phyloP scores from a whole-genome alignment of 1,140 invertebrate genomes.

The Helicoverpa zea region DNA sequence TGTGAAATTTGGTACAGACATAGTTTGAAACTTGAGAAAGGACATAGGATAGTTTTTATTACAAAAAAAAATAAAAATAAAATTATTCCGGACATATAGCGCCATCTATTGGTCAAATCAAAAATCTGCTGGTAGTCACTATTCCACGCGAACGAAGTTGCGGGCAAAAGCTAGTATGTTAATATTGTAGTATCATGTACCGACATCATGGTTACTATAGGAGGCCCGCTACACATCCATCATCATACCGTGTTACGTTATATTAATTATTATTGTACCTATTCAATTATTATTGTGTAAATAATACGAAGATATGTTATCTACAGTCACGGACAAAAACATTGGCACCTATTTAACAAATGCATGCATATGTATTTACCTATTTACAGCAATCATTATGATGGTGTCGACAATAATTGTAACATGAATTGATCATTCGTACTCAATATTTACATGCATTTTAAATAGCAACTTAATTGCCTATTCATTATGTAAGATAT shows the following conservation, averaged over 20 bases:
- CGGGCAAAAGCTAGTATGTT: no score
- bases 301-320: constrained; percentile 34
- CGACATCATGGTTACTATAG: background rate
- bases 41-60: no score
- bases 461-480: constrained; percentile 9
- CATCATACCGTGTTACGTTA: background rate
- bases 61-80: no score
- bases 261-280: constrained; percentile 14
- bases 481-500: constrained; percentile 18
- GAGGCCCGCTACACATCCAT: no score
- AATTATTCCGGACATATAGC: no score
- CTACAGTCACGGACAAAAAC: constrained; percentile 34
- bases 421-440: constrained; percentile 30
- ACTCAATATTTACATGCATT: constrained; percentile 20
- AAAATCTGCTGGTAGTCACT: no score
- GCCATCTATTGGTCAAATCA: no score
- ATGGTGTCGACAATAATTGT: constrained; percentile 39
- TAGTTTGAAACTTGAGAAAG: no score
- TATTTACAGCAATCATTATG: constrained; percentile 11
- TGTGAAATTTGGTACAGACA: no score
- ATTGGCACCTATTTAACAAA: constrained; percentile 26
- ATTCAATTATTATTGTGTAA: constrained; percentile 34
- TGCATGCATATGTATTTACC: constrained; percentile 28
- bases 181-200: background rate
- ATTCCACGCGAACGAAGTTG: no score